Evolutionary conservation across 1,140 invertebrate genomes (phyloP).

Genomic region (Cotesia chilonis): DNA sequence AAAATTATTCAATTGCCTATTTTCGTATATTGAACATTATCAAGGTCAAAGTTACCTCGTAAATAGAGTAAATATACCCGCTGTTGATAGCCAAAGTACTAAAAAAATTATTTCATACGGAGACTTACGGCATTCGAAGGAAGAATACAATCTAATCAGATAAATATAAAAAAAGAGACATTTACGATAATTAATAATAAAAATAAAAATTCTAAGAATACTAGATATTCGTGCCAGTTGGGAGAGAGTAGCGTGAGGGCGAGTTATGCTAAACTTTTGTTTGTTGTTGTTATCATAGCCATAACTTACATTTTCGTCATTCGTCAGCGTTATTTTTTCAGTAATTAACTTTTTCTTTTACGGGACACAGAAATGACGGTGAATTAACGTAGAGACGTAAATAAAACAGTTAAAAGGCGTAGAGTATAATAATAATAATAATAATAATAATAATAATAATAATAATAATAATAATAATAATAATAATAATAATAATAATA

Average conservation of each 20-base stretch:
- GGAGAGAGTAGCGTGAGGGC: constrained; percentile 62
- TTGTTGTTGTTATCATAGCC: constrained; percentile 42
- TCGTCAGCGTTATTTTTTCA: constrained; percentile 38
- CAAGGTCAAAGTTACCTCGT: not conserved
- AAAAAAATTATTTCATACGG: not conserved
- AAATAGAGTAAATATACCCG: not conserved
- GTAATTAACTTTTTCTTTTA: constrained; percentile 53
- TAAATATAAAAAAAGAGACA: not conserved
- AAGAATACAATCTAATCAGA: constrained; percentile 12
- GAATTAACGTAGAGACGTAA: constrained; percentile 32
- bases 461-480: no score
- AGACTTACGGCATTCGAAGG: constrained; percentile 12
- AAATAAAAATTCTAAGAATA: constrained; percentile 47
- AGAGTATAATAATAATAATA: constrained; percentile 24
- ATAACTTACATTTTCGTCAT: constrained; percentile 62
- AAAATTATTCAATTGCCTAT: not conserved
- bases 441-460: not conserved
- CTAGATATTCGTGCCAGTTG: constrained; percentile 63
- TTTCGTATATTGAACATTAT: not conserved
- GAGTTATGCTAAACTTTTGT: constrained; percentile 56
- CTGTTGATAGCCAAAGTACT: not conserved
- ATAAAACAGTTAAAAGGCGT: constrained; percentile 12
- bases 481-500: no score
- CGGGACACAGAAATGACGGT: constrained; percentile 35
- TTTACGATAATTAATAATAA: constrained; percentile 21